Conservation (phyloP, 2,888 invertebrate genomes). For the Philhelius pedissequus region DNA sequence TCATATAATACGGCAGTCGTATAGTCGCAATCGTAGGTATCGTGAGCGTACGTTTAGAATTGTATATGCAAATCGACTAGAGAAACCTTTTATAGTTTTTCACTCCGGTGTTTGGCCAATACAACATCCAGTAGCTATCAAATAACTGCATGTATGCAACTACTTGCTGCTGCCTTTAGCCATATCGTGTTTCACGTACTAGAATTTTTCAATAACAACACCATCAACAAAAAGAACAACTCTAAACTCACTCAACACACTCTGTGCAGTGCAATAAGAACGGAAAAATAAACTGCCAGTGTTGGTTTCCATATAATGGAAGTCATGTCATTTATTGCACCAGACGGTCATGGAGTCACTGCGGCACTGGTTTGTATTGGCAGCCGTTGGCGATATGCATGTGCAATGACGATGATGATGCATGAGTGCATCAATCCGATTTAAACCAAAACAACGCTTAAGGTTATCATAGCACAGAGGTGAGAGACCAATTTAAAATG, state of each 20-base stretch:
- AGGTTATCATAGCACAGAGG: neutral
- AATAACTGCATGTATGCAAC: neutral
- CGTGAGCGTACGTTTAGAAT: constrained; percentile 1
- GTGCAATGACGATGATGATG: neutral
- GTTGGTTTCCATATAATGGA: constrained; percentile 64
- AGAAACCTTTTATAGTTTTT: constrained; percentile 8
- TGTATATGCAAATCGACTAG: constrained; percentile 46
- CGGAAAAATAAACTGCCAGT: constrained; percentile 29
- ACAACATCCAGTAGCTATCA: constrained; percentile 11
- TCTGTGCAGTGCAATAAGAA: neutral
- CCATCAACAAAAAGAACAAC: constrained; percentile 1
- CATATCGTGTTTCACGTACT: constrained; percentile 51
- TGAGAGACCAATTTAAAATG: neutral
- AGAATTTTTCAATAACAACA: constrained; percentile 27
- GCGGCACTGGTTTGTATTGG: neutral
- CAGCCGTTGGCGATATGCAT: neutral
- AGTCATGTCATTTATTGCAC: constrained; percentile 59
- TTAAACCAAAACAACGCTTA: neutral
- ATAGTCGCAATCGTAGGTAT: neutral
- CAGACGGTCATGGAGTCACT: neutral
- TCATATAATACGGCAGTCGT: neutral
- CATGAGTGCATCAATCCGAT: constrained; percentile 16
- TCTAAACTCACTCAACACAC: neutral
- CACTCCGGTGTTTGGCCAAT: constrained; percentile 46
- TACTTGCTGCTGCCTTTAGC: neutral